Evolutionary conservation across 2,113 vertebrate genomes (phyloP).

Genomic region (Microtus pennsylvanicus): DNA sequence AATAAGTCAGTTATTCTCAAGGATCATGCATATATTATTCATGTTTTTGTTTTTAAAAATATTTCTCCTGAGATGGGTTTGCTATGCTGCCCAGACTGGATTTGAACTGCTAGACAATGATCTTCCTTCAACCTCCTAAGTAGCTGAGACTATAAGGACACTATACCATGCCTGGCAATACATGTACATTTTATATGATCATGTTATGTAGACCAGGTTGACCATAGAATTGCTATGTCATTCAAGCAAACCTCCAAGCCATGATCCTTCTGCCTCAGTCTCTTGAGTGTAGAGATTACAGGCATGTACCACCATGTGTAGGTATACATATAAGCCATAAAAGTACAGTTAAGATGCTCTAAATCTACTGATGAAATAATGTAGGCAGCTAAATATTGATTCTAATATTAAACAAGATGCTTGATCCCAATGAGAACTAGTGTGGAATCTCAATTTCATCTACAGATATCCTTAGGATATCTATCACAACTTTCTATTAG

Average conservation of each 20-base stretch:
- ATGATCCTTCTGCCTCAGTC: not conserved
- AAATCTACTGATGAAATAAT: not conserved
- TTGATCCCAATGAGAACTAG: slow-evolving; percentile 23
- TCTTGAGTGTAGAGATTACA: not conserved
- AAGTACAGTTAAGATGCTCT: not conserved
- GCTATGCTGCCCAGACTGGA: not conserved
- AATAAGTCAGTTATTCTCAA: slow-evolving; percentile 34
- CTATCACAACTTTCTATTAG: not conserved
- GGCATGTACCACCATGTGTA: not conserved
- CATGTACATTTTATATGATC: not conserved
- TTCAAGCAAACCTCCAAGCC: too few relatives aligned
- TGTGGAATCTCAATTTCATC: slow-evolving; percentile 15
- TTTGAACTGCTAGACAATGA: not conserved
- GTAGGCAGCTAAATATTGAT: slow-evolving; percentile 37
- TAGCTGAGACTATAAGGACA: not conserved
- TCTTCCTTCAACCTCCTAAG: not conserved
- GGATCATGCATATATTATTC: not conserved
- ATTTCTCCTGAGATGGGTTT: not conserved
- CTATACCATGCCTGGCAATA: not conserved
- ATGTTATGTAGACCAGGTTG: not conserved
- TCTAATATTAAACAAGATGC: slow-evolving; percentile 27
- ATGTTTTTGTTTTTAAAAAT: not conserved
- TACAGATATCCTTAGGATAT: not conserved
- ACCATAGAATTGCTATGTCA: not conserved
- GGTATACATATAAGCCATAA: not conserved